Percentiles rank a stretch among this genome's conserved stretches.
phyloP scores from a whole-genome alignment of 2,888 invertebrate species.

The Hyposoter didymator region DNA sequence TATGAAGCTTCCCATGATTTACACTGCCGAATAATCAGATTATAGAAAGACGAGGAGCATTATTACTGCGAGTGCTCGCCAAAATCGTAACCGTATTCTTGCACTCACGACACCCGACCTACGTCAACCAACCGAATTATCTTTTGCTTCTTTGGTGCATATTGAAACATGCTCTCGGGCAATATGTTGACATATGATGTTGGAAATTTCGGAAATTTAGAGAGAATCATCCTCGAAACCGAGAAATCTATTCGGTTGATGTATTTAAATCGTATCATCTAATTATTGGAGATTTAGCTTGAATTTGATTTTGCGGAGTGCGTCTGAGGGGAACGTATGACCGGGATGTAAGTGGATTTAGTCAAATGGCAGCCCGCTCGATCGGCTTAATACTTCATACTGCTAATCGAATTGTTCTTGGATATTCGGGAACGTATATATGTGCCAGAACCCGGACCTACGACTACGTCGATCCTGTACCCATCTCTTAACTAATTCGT shows the following conservation, averaged over 20 bases:
- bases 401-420: slow-evolving; percentile 68
- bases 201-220: slow-evolving; percentile 37
- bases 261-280: slow-evolving; percentile 54
- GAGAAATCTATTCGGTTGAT: slow-evolving; percentile 27
- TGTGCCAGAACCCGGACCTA: slow-evolving; percentile 74
- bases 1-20: slow-evolving; percentile 35
- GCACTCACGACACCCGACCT: slow-evolving; percentile 46
- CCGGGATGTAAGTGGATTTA: slow-evolving; percentile 4
- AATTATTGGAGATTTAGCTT: slow-evolving; percentile 22
- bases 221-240: neutral
- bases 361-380: slow-evolving; percentile 16
- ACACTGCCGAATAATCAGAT: slow-evolving; percentile 51
- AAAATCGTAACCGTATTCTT: neutral
- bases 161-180: neutral
- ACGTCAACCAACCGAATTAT: slow-evolving; percentile 56
- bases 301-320: slow-evolving; percentile 28
- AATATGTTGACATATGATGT: slow-evolving; percentile 10
- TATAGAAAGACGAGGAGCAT: slow-evolving; percentile 31
- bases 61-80: neutral
- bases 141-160: neutral
- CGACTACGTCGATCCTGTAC: slow-evolving; percentile 71
- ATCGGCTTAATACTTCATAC: slow-evolving; percentile 52
- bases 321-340: neutral
- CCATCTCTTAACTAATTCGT: slow-evolving; percentile 20
- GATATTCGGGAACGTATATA: slow-evolving; percentile 56